Conservation (phyloP, 1,140 invertebrate genomes). For the Calephelis nemesis region DNA sequence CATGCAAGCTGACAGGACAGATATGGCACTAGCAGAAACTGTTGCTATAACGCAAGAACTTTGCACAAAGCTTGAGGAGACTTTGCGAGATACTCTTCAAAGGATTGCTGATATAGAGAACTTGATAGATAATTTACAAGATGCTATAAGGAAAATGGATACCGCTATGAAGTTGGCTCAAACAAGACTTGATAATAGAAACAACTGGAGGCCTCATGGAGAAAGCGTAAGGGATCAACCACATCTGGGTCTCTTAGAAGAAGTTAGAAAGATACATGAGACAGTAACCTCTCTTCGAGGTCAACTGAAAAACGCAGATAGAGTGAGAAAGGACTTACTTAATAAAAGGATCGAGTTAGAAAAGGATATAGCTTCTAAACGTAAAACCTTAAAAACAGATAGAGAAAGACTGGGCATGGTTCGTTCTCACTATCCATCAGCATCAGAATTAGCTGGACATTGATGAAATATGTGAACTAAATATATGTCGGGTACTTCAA, state of each 20-base stretch:
- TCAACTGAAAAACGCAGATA: constrained; percentile 78
- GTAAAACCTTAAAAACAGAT: constrained; percentile 86
- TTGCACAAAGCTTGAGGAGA: constrained; percentile 83
- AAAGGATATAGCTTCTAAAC: constrained; percentile 85
- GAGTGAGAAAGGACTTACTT: constrained; percentile 81
- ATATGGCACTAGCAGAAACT: constrained; percentile 82
- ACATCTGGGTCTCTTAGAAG: constrained; percentile 86
- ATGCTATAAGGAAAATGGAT: constrained; percentile 83
- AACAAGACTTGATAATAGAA: constrained; percentile 86
- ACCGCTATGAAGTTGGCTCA: constrained; percentile 88
- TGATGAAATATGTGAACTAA: constrained; percentile 26
- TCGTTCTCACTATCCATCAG: constrained; percentile 85
- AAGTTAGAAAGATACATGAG: constrained; percentile 84
- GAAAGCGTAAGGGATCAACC: constrained; percentile 86
- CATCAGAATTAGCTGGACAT: constrained; percentile 82
- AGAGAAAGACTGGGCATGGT: constrained; percentile 83
- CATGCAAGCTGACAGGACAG: constrained; percentile 86
- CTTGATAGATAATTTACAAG: constrained; percentile 82
- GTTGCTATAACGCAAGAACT: constrained; percentile 84
- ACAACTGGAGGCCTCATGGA: constrained; percentile 81
- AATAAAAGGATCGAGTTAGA: constrained; percentile 82
- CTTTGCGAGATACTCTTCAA: constrained; percentile 81
- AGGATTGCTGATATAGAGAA: constrained; percentile 85
- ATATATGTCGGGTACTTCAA: not conserved
- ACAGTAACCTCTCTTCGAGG: constrained; percentile 81